Conservation (phyloP, 1,140 invertebrate genomes). For the Drosophila albomicans region DNA sequence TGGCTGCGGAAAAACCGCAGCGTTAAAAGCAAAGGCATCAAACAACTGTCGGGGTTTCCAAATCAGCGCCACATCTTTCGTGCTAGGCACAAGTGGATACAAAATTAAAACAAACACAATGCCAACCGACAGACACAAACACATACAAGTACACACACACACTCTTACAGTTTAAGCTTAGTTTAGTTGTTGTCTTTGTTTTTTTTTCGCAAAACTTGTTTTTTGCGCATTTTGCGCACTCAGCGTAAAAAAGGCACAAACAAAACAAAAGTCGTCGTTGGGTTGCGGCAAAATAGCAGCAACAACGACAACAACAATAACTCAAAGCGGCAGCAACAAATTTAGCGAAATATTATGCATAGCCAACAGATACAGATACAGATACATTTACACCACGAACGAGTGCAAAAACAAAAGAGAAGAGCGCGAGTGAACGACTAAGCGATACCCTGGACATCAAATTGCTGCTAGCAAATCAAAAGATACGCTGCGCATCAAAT, state of each 20-base stretch:
- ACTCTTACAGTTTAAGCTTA: slow-evolving; percentile 39
- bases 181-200: slow-evolving; percentile 45
- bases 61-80: slow-evolving; percentile 66
- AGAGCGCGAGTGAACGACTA: background rate
- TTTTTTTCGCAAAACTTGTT: slow-evolving; percentile 76
- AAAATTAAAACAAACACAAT: slow-evolving; percentile 78
- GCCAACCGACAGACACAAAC: slow-evolving; percentile 41
- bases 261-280: slow-evolving; percentile 49
- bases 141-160: slow-evolving; percentile 40
- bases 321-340: slow-evolving; percentile 31
- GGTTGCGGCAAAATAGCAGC: slow-evolving; percentile 55
- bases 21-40: slow-evolving; percentile 36
- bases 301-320: slow-evolving; percentile 38
- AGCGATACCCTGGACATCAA: background rate
- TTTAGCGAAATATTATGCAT: slow-evolving; percentile 48
- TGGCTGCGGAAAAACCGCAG: slow-evolving; percentile 32
- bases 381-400: slow-evolving; percentile 36
- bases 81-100: slow-evolving; percentile 80
- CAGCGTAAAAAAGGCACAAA: slow-evolving; percentile 66
- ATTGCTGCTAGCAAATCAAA: background rate
- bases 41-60: slow-evolving; percentile 52
- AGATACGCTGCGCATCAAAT: background rate
- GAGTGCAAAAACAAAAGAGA: slow-evolving; percentile 8
- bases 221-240: slow-evolving; percentile 83
- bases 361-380: slow-evolving; percentile 48